Evolutionary conservation across 2,888 invertebrate species (phyloP).

Genomic region (Cataglyphis altisquamis): DNA sequence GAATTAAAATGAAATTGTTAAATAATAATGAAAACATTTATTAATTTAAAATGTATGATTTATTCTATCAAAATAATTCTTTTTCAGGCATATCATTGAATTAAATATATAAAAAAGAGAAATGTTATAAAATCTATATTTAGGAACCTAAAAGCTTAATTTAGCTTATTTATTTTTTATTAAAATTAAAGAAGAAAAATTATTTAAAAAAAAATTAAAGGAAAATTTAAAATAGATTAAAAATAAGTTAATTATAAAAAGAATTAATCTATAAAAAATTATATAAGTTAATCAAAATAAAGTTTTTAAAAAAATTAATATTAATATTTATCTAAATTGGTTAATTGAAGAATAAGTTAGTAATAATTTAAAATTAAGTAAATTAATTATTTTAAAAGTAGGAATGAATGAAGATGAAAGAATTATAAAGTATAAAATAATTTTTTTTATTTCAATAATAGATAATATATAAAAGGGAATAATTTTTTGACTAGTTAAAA

Average conservation of each 20-base stretch:
- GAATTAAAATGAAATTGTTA: no score
- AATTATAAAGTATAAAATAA: conserved; percentile 79
- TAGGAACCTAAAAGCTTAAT: no score
- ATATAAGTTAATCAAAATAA: background rate
- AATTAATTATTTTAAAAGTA: background rate
- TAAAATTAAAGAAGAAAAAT: background rate
- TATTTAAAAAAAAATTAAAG: no score
- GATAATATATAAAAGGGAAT: background rate
- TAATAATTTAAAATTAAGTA: background rate
- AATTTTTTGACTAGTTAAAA: conserved; percentile 43
- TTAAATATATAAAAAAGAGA: no score
- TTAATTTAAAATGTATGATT: no score
- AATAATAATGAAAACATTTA: no score
- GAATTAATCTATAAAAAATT: background rate
- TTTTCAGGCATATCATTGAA: no score
- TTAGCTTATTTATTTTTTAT: no score
- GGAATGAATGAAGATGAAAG: conserved; percentile 43
- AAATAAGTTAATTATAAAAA: background rate
- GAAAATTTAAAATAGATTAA: background rate
- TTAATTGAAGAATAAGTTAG: background rate
- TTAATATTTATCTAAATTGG: background rate
- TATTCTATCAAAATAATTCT: no score
- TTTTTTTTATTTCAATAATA: conserved; percentile 82
- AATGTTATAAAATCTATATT: no score
- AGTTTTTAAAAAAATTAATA: background rate